Evolutionary conservation across 2,888 invertebrate genomes (phyloP).

Genomic region (Megalurothrips usitatus): DNA sequence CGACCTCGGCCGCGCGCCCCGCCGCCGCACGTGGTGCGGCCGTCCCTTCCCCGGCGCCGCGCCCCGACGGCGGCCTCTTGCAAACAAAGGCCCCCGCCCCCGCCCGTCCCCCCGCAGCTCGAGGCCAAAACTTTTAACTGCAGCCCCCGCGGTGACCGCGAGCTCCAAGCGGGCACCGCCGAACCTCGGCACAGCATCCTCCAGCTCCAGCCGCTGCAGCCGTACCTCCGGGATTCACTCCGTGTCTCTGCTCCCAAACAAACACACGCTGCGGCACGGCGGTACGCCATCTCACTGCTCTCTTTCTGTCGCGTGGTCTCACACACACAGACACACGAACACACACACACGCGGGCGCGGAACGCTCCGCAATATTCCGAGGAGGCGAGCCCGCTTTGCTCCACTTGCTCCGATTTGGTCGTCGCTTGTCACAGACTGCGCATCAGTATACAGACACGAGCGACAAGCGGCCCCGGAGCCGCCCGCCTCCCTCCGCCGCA

Average conservation of each 20-base stretch:
- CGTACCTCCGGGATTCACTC: no score
- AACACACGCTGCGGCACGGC: neutral
- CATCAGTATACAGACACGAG: neutral
- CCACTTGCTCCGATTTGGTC: neutral
- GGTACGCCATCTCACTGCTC: neutral
- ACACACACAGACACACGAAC: neutral
- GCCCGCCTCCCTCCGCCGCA: neutral
- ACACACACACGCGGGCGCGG: neutral
- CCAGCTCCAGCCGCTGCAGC: no score
- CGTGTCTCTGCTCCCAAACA: neutral
- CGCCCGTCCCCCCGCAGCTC: no score
- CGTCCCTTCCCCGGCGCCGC: no score
- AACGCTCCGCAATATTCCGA: slow-evolving; percentile 4
- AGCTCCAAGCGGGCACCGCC: no score
- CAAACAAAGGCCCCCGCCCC: no score
- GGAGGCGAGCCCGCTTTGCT: neutral
- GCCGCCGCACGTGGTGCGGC: no score
- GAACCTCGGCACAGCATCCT: no score
- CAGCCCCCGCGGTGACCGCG: no score
- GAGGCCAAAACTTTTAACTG: no score
- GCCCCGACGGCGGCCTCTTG: no score
- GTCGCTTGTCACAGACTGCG: neutral
- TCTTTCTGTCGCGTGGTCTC: neutral
- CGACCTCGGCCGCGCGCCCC: no score
- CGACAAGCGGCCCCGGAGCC: neutral